A percentile compares a stretch with the other conserved stretches of the same genome.
Conservation (phyloP, 2,888 invertebrate genomes). For the Papilio elwesi region DNA sequence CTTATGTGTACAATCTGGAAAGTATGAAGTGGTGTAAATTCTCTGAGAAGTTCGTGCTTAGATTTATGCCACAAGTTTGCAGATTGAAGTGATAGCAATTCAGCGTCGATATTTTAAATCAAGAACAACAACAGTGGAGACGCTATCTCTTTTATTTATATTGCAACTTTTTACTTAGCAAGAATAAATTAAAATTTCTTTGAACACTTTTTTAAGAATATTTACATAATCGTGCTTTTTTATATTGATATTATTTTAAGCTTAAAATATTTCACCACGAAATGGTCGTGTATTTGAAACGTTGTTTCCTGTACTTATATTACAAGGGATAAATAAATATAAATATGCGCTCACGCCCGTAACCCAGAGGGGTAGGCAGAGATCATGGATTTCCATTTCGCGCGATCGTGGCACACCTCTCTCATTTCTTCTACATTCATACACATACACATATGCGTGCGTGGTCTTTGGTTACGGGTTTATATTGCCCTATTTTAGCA, state of each 20-base stretch:
- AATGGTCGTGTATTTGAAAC: neutral
- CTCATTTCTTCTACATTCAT: too few relatives aligned
- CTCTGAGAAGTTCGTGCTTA: neutral
- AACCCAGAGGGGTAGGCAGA: too few relatives aligned
- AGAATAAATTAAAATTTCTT: neutral
- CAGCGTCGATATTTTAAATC: slow-evolving; percentile 26
- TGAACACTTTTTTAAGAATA: neutral
- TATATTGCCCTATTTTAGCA: too few relatives aligned
- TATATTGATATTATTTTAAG: neutral
- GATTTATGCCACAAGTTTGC: slow-evolving; percentile 25
- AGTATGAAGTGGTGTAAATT: neutral
- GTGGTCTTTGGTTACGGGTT: too few relatives aligned
- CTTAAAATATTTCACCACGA: neutral
- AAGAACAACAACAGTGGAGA: slow-evolving; percentile 8
- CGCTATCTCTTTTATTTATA: slow-evolving; percentile 8
- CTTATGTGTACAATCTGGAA: neutral
- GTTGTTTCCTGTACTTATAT: too few relatives aligned
- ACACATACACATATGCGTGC: too few relatives aligned
- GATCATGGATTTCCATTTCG: too few relatives aligned
- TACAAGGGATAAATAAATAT: too few relatives aligned
- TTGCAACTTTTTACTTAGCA: slow-evolving; percentile 3
- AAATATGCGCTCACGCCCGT: too few relatives aligned
- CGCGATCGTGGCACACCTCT: too few relatives aligned
- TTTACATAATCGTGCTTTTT: neutral
- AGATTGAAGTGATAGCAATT: slow-evolving; percentile 18